Conservation (phyloP, 2,888 invertebrate genomes). For the Hirtodrosophila trivittata region DNA sequence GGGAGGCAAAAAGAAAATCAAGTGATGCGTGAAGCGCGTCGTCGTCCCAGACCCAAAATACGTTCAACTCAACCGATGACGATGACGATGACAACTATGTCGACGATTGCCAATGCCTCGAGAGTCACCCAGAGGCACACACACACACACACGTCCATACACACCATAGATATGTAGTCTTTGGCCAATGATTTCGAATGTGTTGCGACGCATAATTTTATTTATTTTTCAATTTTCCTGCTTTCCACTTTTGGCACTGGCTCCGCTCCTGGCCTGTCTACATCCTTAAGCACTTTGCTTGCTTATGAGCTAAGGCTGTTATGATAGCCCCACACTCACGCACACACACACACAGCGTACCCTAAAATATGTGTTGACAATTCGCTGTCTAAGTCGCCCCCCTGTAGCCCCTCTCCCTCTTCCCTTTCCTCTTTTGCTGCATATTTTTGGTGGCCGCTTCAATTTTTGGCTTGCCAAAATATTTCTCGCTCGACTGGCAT, state of each 20-base stretch:
- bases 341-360: constrained; percentile 4
- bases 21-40: constrained; percentile 55
- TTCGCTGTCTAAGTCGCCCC: constrained; percentile 26
- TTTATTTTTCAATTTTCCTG: constrained; percentile 71
- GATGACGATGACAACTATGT: constrained; percentile 35
- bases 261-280: constrained; percentile 28
- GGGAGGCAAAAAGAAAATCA: constrained; percentile 23
- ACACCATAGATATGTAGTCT: constrained; percentile 43
- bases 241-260: constrained; percentile 9
- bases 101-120: constrained; percentile 29
- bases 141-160: not conserved
- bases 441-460: constrained; percentile 44
- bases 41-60: constrained; percentile 16
- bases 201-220: constrained; percentile 73
- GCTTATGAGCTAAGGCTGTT: constrained; percentile 61
- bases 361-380: constrained; percentile 3
- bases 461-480: constrained; percentile 68
- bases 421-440: constrained; percentile 10
- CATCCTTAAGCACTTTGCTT: constrained; percentile 54
- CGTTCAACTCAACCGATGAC: constrained; percentile 7
- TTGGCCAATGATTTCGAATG: constrained; percentile 64
- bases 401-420: not conserved
- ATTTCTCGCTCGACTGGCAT: constrained; percentile 71
- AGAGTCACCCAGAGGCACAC: not conserved
- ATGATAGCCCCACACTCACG: constrained; percentile 44